phyloP scores from a whole-genome alignment of 2,113 vertebrate species.

The Poecilia latipinna region DNA sequence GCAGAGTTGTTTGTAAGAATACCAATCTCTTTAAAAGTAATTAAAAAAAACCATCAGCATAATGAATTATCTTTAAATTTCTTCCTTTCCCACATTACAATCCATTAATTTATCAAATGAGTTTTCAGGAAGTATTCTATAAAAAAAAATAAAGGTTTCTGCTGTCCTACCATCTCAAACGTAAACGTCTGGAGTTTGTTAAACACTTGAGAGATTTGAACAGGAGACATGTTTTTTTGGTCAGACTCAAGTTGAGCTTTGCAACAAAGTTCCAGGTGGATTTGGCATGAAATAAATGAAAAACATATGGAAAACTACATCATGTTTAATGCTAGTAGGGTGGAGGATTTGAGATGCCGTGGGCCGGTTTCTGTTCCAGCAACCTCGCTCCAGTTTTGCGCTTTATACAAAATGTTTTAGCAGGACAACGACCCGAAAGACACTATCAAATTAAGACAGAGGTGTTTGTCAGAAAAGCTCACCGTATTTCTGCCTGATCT shows the following conservation, averaged over 20 bases:
- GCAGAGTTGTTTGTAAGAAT: too few relatives aligned
- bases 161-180: background rate
- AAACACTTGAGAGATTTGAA: background rate
- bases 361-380: background rate
- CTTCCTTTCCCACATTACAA: too few relatives aligned
- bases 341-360: background rate
- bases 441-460: too few relatives aligned
- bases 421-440: too few relatives aligned
- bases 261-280: too few relatives aligned
- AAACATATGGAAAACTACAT: too few relatives aligned
- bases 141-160: too few relatives aligned
- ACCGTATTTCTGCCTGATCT: constrained; percentile 97
- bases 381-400: background rate
- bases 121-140: background rate
- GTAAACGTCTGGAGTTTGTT: background rate
- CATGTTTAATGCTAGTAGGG: background rate
- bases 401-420: background rate
- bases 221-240: background rate
- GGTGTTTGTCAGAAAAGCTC: constrained; percentile 34
- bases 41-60: too few relatives aligned
- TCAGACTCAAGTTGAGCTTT: background rate
- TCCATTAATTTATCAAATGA: background rate
- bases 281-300: too few relatives aligned
- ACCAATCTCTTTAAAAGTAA: too few relatives aligned
- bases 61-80: too few relatives aligned